A percentile compares a stretch with the other conserved stretches of the same genome.
Conservation (phyloP, 2,888 invertebrate genomes). For the Sinopyrophorus schimmeli region DNA sequence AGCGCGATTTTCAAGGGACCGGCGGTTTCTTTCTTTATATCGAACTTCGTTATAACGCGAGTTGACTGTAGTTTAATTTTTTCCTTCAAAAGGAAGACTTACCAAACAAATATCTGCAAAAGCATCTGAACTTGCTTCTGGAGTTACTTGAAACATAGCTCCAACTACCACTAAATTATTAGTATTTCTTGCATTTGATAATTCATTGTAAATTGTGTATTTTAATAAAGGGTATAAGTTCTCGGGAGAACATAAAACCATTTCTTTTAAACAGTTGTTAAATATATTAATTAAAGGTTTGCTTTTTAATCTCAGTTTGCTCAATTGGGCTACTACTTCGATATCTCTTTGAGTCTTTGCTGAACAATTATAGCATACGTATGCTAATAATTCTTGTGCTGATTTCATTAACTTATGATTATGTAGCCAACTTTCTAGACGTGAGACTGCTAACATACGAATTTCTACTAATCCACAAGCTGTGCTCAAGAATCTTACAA, state of each 20-base stretch:
- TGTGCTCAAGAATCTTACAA: constrained; percentile 80
- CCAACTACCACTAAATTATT: constrained; percentile 93
- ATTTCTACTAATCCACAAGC: constrained; percentile 88
- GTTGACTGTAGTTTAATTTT: too few relatives aligned
- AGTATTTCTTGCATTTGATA: constrained; percentile 88
- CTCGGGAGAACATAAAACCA: constrained; percentile 82
- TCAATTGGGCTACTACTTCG: constrained; percentile 80
- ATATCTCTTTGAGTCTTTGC: constrained; percentile 65
- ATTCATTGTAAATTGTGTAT: constrained; percentile 92
- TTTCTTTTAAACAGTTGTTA: constrained; percentile 84
- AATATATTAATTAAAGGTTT: constrained; percentile 90
- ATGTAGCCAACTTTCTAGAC: constrained; percentile 92
- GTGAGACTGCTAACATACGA: constrained; percentile 74
- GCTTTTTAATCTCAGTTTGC: constrained; percentile 90
- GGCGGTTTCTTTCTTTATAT: too few relatives aligned
- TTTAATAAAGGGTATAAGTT: constrained; percentile 84
- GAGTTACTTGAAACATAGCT: constrained; percentile 83
- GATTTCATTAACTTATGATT: constrained; percentile 92
- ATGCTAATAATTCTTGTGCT: constrained; percentile 89
- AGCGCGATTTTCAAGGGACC: too few relatives aligned
- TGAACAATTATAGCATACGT: constrained; percentile 89
- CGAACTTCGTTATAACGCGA: too few relatives aligned
- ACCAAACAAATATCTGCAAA: constrained; percentile 81
- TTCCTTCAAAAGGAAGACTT: too few relatives aligned
- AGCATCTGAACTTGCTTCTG: constrained; percentile 79